phyloP scores from a whole-genome alignment of 2,888 invertebrate genomes.

The Nomada fabriciana region DNA sequence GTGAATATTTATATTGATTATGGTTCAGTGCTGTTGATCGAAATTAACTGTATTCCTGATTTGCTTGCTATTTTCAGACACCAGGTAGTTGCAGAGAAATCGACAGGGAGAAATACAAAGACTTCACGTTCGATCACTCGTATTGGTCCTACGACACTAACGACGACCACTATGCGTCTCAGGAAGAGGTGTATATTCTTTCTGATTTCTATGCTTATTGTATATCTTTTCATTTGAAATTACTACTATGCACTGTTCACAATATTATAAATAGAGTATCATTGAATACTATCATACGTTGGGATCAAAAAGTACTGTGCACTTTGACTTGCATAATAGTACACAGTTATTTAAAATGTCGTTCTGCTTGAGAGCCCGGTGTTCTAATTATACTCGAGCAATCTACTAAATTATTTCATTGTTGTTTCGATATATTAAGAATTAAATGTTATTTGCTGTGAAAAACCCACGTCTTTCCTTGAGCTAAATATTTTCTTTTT shows the following conservation, averaged over 20 bases:
- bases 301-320: not conserved
- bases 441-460: not conserved
- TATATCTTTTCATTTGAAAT: not conserved
- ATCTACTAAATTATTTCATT: not conserved
- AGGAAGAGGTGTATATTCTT: constrained; percentile 88
- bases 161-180: constrained; percentile 91
- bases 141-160: constrained; percentile 92
- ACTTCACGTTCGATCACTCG: constrained; percentile 95
- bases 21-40: not conserved
- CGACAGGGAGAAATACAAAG: constrained; percentile 90
- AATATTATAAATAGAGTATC: not conserved
- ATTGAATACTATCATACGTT: not conserved
- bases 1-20: not conserved
- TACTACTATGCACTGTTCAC: too few relatives aligned
- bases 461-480: not conserved
- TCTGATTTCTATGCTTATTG: not conserved
- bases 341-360: not conserved
- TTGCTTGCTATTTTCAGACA: constrained; percentile 72
- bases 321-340: not conserved
- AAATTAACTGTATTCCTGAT: constrained; percentile 19
- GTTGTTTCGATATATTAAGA: not conserved
- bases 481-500: not conserved
- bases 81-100: constrained; percentile 87
- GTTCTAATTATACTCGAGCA: not conserved
- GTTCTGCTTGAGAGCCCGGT: not conserved